Evolutionary conservation across 1,140 invertebrate species (phyloP).

Genomic region (Hypothenemus hampei): DNA sequence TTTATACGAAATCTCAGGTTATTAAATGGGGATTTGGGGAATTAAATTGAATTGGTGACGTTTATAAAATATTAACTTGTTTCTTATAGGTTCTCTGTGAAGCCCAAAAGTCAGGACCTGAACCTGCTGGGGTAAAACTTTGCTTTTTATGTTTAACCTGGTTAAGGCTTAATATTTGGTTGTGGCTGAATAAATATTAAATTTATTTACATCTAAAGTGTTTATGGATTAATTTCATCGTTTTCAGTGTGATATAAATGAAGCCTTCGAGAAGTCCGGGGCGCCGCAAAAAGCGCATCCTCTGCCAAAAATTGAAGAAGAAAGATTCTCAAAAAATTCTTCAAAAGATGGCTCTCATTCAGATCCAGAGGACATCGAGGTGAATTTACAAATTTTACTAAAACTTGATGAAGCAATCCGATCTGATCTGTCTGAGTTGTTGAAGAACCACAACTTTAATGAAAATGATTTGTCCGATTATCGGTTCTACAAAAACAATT

Average conservation of each 20-base stretch:
- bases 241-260: slow-evolving; percentile 37
- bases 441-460: slow-evolving; percentile 27
- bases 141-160: too few species aligned
- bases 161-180: too few species aligned
- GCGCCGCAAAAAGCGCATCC: slow-evolving; percentile 7
- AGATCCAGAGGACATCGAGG: slow-evolving; percentile 24
- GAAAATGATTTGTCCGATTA: slow-evolving; percentile 3
- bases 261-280: slow-evolving; percentile 30
- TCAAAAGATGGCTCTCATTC: slow-evolving; percentile 9
- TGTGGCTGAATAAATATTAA: too few species aligned
- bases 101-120: background rate
- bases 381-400: slow-evolving; percentile 27
- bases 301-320: slow-evolving; percentile 23
- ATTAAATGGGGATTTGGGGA: slow-evolving; percentile 40
- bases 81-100: slow-evolving; percentile 1
- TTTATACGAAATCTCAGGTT: background rate
- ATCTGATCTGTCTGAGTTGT: slow-evolving; percentile 34
- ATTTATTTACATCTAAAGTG: too few species aligned
- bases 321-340: background rate
- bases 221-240: too few species aligned
- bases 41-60: too few species aligned
- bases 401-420: slow-evolving; percentile 33
- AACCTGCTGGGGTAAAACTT: slow-evolving; percentile 4
- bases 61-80: too few species aligned
- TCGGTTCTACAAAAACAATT: slow-evolving; percentile 9